Evolutionary conservation across 2,797 vertebrate genomes (phyloP), one percentile per base, ranked within the genome.

Genomic region (Synanceia verrucosa): DNA sequence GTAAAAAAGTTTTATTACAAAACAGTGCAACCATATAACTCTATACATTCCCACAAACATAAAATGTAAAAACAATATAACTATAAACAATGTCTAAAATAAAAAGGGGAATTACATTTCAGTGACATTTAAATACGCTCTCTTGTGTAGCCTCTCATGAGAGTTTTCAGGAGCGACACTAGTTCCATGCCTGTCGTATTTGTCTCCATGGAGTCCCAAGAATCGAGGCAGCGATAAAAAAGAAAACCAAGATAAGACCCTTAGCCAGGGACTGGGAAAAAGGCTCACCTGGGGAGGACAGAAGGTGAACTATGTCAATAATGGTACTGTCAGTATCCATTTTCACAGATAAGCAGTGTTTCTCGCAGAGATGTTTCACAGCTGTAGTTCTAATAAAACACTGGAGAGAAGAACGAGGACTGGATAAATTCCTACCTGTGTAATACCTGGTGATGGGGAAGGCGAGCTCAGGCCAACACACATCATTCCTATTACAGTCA

Each of bases 381-480:
- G 12, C 34, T 44, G 33, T 43, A 50, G 31, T 59, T 63, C 0
- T 3, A 70, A 14, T 29, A 52, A 58, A 59, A 21, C 10, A 62
- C 16, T 14, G 5, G 26, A 59, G 13, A 51, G 33, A 29, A 14
- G 28, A 58, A 14, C 0, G n/a, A 12, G 9, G 9, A 64, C 4
- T 26, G 29, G 10, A 64, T 34, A 26, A 65, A 65, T 33, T 62
- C 84, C 33, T 59, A 99, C 98, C 97, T 91, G 94, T 96, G 73
- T 99, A 99, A 91, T 95, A 94, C 31, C 50, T 92, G 16, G 96
- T 97, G 71, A 97, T 4, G 0, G 97, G 97, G 58, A 96, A 99
- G 0, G 93, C 89, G 0, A 99, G 95, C 7, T 99, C 94, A 2
- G 95, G 96, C 97, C 97, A 99, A 70, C 98, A 99, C 44, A 98